Evolutionary conservation across 2,113 vertebrate species (phyloP), one percentile per base, ranked within the genome.

Genomic region (Syngnathus typhle): DNA sequence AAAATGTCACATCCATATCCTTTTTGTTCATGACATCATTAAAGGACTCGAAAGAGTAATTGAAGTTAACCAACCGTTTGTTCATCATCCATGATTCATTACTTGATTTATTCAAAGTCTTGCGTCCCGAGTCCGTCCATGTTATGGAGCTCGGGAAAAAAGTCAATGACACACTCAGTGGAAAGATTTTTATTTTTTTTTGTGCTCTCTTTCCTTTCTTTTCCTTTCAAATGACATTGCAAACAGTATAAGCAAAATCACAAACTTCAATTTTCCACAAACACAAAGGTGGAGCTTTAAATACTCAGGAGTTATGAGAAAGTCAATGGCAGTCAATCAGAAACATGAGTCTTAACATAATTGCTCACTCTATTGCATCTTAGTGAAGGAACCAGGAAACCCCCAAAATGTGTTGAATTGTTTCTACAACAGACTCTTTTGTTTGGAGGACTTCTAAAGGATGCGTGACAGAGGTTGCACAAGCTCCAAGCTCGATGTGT

Each of bases 391-490:
- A 60, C 51, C 58, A 67, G 52, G 51, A 60, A 65, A 36, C 49
- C 11, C 39, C 37, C 12, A 38, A n/a, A 60, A 16, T 37, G 60
- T 37, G 11, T 70, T 72, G 66, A 23, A 66, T 56, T 46, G 51
- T 73, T 74, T 74, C 32, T 70, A 8, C 61, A 37, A 49, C 55
- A 64, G 5, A 56, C 38, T 68, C 23, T 72, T 54, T 73, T 6
- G 66, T 62, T 52, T 65, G 32, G 11, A 64, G 11, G 27, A 46
- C 58, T 68, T 69, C 67, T 47, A 60, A 56, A 69, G 70, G 37
- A 73, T 49, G 64, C 72, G 73, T 74, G 71, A 23, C 70, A 68
- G 79, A 72, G 38, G 67, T 82, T 78, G 73, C 80, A 68, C 64
- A 85, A 83, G 61, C 63, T 32, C 65, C 65, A 62, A 62, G 55